A percentile compares a stretch with the other conserved stretches of the same genome.
Conservation (phyloP, 2,888 invertebrate species). For the Darwinula stevensoni region DNA sequence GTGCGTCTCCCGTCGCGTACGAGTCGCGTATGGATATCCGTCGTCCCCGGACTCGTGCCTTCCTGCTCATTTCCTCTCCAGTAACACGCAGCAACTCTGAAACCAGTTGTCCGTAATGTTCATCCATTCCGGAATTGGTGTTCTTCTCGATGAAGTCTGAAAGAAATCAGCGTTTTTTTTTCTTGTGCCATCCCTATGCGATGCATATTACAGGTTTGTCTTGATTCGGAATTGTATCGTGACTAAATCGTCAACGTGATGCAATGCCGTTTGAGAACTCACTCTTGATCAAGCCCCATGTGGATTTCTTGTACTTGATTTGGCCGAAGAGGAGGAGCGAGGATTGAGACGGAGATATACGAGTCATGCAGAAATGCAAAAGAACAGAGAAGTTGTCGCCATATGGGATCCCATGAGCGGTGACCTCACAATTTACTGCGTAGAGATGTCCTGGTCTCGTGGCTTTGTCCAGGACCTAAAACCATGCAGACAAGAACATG, state of each 20-base stretch:
- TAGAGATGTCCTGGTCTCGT: constrained; percentile 43
- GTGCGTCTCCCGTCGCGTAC: no score
- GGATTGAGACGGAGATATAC: constrained; percentile 30
- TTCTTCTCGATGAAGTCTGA: constrained; percentile 67
- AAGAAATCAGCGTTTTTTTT: constrained; percentile 8
- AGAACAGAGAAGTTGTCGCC: constrained; percentile 70
- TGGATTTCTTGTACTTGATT: constrained; percentile 62
- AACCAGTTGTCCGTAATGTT: constrained; percentile 40
- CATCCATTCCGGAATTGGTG: constrained; percentile 52
- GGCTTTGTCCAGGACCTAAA: no score
- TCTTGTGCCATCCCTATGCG: neutral
- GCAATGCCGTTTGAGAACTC: no score
- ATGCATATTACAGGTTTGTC: no score
- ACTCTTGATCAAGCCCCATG: constrained; percentile 76
- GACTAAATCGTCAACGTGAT: no score
- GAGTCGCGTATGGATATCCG: no score
- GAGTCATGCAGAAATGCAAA: constrained; percentile 58
- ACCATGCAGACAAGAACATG: no score
- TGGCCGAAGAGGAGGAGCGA: constrained; percentile 36
- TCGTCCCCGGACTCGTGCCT: no score
- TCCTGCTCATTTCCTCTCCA: no score
- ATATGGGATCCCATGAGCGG: constrained; percentile 79
- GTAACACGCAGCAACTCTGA: no score
- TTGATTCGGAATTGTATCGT: no score
- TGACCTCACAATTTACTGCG: constrained; percentile 55